These are phyloP conservation scores for Chaenocephalus aceratus DNA, from an alignment of 2,113 vertebrate genomes.

Conservation along the genomic window DNA sequence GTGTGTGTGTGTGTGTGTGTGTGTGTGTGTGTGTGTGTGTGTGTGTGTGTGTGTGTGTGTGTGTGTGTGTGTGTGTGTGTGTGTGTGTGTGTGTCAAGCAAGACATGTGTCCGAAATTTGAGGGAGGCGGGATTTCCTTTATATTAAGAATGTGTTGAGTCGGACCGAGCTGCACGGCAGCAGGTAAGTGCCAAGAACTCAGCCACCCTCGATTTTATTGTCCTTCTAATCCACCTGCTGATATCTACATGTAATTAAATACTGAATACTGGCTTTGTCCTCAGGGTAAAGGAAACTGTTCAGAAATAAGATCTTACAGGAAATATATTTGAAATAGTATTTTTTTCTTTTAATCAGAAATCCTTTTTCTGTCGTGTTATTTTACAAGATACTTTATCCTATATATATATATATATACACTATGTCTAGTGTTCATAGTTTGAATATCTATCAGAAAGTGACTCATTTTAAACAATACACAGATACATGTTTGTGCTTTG, in stretches of 20 bases:
- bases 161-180: neutral
- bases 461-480: neutral
- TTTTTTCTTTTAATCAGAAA: neutral
- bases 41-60: no score
- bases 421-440: no score
- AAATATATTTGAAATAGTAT: neutral
- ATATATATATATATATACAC: neutral
- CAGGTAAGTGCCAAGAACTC: constrained; percentile 26
- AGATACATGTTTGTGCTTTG: neutral
- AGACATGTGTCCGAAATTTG: constrained; percentile 30
- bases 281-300: neutral
- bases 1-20: no score
- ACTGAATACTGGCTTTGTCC: neutral
- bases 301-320: neutral
- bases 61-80: no score
- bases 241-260: neutral
- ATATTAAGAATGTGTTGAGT: constrained; percentile 4
- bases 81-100: constrained; percentile 6
- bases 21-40: neutral
- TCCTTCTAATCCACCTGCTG: neutral
- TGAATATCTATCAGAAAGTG: neutral
- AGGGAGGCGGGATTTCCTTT: constrained; percentile 46
- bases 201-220: neutral
- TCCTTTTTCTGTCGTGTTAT: neutral
- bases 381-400: neutral